Evolutionary conservation across 2,888 invertebrate species (phyloP), one percentile per base, ranked within the genome.

Genomic region (Trachelus tabidus): DNA sequence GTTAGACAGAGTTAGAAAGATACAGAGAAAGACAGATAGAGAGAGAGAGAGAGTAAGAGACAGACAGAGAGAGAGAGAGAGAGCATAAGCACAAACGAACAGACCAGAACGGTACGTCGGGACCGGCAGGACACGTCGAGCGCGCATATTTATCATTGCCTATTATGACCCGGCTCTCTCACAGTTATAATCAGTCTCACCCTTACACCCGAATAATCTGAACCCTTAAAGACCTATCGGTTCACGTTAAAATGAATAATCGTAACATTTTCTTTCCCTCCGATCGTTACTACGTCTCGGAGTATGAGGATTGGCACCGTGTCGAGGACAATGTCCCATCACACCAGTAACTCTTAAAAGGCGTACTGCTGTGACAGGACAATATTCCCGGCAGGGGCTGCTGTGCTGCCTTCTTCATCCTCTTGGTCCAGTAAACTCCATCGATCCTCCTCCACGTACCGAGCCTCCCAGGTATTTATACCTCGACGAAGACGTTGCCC

Each of bases 331-430:
- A 96, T 97, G 97, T 97, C 97, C 96, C 94, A 96, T 94, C 94
- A 95, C 96, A 97, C 96, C 97, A 97, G 97, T 97, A 97, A 94
- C 90, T 93, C 92, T 92, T 87, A 92, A 90, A 92, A 93, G 93
- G 92, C 95, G 95, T 97, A 97, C 97, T 97, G 97, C 97, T 97
- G 97, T 97, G 97, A 97, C 97, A 97, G 97, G 97, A 97, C 97
- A 97, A 97, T 97, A 97, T 97, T 94, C 96, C 94, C 94, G 95
- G 94, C 94, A 92, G 93, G 93, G 92, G 80, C 82, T 77, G 75
- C 71, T 76, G 80, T 73, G 73, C 75, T 79, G 69, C 74, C 73
- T 23, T 77, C 33, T 75, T 77, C n/a, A 34, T 79, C 37, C 11
- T 76, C 34, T 31, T 78, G 76, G 37, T 79, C 37, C 31, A 9